Base-by-base conservation (phyloP, 2,797 vertebrate species). In the Semotilus atromaculatus region DNA sequence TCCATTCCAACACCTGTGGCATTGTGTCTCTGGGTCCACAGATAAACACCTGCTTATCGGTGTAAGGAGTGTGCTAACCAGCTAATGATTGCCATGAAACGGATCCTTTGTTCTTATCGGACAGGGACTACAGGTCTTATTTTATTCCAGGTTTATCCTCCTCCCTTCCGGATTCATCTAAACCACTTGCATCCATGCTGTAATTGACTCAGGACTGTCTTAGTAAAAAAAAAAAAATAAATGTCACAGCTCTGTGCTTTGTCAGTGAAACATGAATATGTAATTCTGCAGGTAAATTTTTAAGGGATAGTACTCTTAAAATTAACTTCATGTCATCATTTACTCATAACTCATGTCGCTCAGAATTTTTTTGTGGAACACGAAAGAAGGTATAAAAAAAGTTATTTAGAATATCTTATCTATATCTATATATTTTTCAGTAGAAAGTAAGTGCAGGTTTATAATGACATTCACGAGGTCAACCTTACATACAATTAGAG, bases 21-120 rank as follows among this genome's bases (percentile, higher is more conserved):
- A 23, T 70, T 84, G 62, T 77, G 73, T 77, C 34, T 55, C 48
- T 58, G 67, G 83, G 67, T 67, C 73, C 55, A 51, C 36, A 66
- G 73, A 88, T 88, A 82, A 86, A 86, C 73, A 84, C 80, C 85
- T 88, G 83, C 26, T 73, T 84, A 85, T 85, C 67, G 14, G 40
- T n/a, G 23, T 78, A 81, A 77, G 66, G 62, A 71, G 58, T 48
- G 75, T 64, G 80, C 73, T 75, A 84, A 83, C 82, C 68, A 58
- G 79, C 45, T 60, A 75, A 80, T 82, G 85, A 88, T 68, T 82
- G 83, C 81, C 68, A 74, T n/a, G 38, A 80, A 48, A 86, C 38
- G 38, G 36, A 38, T 70, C 45, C 62, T 83, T 85, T 80, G 77
- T 81, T 58, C 51, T 78, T 80, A 71, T 66, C 53, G 16, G 9